Evolutionary conservation across 2,888 invertebrate genomes (phyloP).

Genomic region (Petrolisthes manimaculis): DNA sequence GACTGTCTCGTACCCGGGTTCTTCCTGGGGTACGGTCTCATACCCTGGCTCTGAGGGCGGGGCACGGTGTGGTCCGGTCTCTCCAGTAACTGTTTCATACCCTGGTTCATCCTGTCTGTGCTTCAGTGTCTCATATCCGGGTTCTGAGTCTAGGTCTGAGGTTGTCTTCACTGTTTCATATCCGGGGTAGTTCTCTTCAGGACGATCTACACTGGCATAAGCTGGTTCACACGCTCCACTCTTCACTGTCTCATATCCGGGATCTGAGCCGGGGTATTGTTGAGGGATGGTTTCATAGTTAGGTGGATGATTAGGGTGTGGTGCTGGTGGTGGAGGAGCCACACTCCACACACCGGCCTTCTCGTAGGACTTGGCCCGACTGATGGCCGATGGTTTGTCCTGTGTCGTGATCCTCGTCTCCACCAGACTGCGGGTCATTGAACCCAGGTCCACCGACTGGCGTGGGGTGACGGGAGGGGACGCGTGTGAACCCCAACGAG

Average conservation of each 20-base stretch:
- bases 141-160: slow-evolving; percentile 57
- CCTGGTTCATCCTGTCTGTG: slow-evolving; percentile 64
- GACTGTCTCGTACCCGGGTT: slow-evolving; percentile 64
- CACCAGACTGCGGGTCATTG: slow-evolving; percentile 59
- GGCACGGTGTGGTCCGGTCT: slow-evolving; percentile 8
- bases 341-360: slow-evolving; percentile 41
- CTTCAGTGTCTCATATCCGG: slow-evolving; percentile 64
- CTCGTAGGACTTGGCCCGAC: slow-evolving; percentile 60
- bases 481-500: slow-evolving; percentile 27
- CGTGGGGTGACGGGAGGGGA: slow-evolving; percentile 51
- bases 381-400: slow-evolving; percentile 26
- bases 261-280: slow-evolving; percentile 58
- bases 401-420: slow-evolving; percentile 47
- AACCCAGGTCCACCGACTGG: slow-evolving; percentile 54
- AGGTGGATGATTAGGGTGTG: slow-evolving; percentile 14
- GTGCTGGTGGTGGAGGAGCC: slow-evolving; percentile 15
- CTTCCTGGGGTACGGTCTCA: slow-evolving; percentile 55
- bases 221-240: slow-evolving; percentile 49
- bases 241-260: slow-evolving; percentile 65
- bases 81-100: slow-evolving; percentile 62
- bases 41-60: slow-evolving; percentile 57
- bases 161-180: slow-evolving; percentile 62
- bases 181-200: slow-evolving; percentile 56
- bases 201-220: slow-evolving; percentile 59
- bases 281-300: slow-evolving; percentile 58